These are phyloP conservation scores for Gymnoscopelus microlampas DNA, from an alignment of 2,797 vertebrate species.

Conservation along the genomic window DNA sequence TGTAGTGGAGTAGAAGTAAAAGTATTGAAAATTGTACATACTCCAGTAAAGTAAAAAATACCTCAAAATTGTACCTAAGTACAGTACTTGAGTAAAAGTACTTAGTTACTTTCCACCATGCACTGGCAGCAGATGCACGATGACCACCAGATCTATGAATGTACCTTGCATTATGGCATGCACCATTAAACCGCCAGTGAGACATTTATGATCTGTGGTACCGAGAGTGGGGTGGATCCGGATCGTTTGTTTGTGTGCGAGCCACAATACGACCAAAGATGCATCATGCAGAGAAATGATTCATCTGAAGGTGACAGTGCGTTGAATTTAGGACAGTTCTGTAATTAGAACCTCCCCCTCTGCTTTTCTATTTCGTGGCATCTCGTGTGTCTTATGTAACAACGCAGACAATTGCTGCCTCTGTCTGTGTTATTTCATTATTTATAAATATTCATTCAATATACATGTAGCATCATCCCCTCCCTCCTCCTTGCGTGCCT, in stretches of 20 bases:
- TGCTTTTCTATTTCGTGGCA: slow-evolving; percentile 31
- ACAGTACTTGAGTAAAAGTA: too few species aligned
- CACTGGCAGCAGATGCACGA: background rate
- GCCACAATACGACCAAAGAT: background rate
- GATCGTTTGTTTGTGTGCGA: background rate
- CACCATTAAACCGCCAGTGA: slow-evolving; percentile 23
- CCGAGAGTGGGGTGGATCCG: background rate
- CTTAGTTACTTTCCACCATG: too few species aligned
- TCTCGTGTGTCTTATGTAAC: slow-evolving; percentile 53
- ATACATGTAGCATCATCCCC: slow-evolving; percentile 11
- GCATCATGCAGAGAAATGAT: background rate
- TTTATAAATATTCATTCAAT: slow-evolving; percentile 54
- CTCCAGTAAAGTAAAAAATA: too few species aligned
- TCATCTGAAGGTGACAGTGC: slow-evolving; percentile 5
- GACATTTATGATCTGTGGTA: slow-evolving; percentile 42
- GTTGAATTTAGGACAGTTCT: slow-evolving; percentile 16
- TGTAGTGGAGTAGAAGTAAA: too few species aligned
- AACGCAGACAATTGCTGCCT: background rate
- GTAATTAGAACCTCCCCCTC: background rate
- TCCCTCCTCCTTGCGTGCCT: slow-evolving; percentile 31
- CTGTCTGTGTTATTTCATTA: slow-evolving; percentile 41
- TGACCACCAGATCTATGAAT: slow-evolving; percentile 33
- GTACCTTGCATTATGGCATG: slow-evolving; percentile 10
- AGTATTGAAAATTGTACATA: too few species aligned
- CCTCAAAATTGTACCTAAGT: too few species aligned